phyloP scores from a whole-genome alignment of 2,113 vertebrate species.

The Otus sunia region DNA sequence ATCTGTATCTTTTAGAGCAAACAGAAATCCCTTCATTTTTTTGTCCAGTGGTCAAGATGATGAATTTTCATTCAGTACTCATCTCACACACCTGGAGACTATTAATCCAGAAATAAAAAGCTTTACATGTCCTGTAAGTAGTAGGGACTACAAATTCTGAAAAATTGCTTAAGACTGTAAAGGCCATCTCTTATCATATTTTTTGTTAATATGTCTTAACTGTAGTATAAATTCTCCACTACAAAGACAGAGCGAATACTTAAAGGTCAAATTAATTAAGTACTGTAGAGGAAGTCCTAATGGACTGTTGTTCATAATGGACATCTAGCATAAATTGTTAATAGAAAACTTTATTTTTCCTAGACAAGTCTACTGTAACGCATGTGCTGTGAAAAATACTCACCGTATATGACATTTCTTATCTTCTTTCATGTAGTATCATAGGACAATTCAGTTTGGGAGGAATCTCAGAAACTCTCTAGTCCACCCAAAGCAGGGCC shows the following conservation, averaged over 20 bases:
- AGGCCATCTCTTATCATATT: accelerated
- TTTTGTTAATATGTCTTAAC: background rate
- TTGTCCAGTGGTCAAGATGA: background rate
- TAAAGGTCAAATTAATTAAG: background rate
- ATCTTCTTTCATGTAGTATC: background rate
- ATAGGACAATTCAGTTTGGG: background rate
- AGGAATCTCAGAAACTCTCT: background rate
- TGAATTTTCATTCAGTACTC: background rate
- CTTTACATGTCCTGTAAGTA: background rate
- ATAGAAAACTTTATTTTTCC: background rate
- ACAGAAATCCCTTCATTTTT: background rate
- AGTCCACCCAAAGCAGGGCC: background rate
- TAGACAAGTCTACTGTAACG: background rate
- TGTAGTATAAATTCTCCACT: background rate
- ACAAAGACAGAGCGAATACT: background rate
- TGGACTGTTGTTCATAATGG: background rate
- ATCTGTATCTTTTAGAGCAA: background rate
- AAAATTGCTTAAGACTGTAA: background rate
- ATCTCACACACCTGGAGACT: background rate
- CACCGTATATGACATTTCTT: background rate
- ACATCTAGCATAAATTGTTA: background rate
- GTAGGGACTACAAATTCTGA: background rate
- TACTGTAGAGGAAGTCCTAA: background rate
- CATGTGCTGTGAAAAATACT: background rate
- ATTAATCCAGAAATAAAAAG: background rate